Evolutionary conservation across 1,140 invertebrate genomes (phyloP), one percentile per base, ranked within the genome.

Genomic region (Aphaenogaster ashmeadi): DNA sequence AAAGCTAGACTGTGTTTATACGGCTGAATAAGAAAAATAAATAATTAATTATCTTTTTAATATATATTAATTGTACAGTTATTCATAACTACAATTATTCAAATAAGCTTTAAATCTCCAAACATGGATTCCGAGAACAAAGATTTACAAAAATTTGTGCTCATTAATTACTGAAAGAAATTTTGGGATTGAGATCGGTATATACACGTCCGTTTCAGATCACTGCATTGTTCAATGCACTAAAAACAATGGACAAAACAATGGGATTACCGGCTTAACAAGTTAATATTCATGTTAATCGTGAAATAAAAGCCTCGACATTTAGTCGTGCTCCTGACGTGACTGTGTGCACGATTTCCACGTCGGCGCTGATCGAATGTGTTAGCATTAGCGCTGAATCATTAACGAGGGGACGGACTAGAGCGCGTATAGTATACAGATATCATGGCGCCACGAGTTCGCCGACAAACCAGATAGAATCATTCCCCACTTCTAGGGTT

Each of bases 311-410:
- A 83, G 52, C 18, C 52, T 27, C 9, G 54, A 9, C 36, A 21
- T 56, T 83, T 72, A 81, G 66, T 21, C 11, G 11, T 9, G 56
- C 72, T 64, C 47, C 21, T 38, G 74, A 80, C 44, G 83, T 75
- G 21, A 33, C 15, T 79, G 72, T 36, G 56, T 64, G 71, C 83
- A 66, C 52, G 80, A 58, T 83, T 83, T 83, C 27, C 52, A 72
- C 18, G 18, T 83, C 27, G 27, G 11, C 27, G 80, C 67, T 83
- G 80, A 74, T 83, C 80, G 54, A 83, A 83, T 83, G 67, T 74
- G 80, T 83, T 83, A 83, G 79, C 67, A 74, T 83, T 83, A 74
- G 41, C 80, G 80, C 54, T 74, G 80, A 83, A 83, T 83, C 80
- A 83, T 83, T 83, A 83, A 74, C 67, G 52, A 83, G 80, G 80